Evolutionary conservation across 2,888 invertebrate species (phyloP), one percentile per base, ranked within the genome.

Genomic region (Charanyca ferruginea): DNA sequence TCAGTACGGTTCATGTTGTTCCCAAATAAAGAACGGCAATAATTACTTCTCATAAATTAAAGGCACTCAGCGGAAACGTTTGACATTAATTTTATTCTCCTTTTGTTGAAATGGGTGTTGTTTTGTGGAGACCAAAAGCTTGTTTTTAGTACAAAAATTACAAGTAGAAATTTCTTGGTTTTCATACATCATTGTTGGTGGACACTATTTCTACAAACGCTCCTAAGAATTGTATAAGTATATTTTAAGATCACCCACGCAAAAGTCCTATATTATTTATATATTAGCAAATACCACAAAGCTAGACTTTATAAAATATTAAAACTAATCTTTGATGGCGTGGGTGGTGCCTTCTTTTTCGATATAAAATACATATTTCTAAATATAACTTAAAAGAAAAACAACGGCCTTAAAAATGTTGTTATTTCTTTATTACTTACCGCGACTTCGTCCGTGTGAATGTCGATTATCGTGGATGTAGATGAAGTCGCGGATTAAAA

Each of bases 41-140:
- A 89, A 91, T 89, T 88, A 83, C 80, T 80, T 74, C 62, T 69
- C 81, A 83, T 87, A 87, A 89, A 88, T 89, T 83, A 81, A 74
- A 76, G 77, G 79, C 77, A 73, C 83, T 84, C 75, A 53, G 47
- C 77, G 73, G 61, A 84, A 89, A 85, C 71, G 80, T 81, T 85
- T 80, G 78, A 77, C 83, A 84, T 88, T 83, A 80, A 86, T 87
- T 85, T 82, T 65, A 73, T 63, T 80, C 70, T 51, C 47, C 28
- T 53, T 77, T 73, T 69, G 69, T 69, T 69, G 41, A 71, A 79
- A 72, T 60, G 44, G 60, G 35, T 55, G 22, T 35, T 51, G 44
- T 48, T 67, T 64, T 66, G 59, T 66, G 45, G 16, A 35, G 25
- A 25, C 42, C 20, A 11, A 52, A 55, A 28, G 8, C 32, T 18